Conservation (phyloP, 2,113 vertebrate genomes). For the Coracopsis vasa region DNA sequence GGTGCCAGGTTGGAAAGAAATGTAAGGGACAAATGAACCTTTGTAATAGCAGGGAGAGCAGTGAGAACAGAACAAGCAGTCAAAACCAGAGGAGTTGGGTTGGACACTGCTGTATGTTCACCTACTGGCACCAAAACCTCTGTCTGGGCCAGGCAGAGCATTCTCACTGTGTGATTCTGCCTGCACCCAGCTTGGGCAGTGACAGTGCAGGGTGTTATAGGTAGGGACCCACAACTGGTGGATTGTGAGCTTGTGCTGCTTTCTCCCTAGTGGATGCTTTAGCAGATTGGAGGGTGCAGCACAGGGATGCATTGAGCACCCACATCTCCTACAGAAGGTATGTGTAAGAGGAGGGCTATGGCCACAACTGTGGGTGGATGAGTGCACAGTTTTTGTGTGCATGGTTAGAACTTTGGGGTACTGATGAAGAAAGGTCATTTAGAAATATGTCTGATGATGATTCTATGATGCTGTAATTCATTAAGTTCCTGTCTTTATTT, state of each 20-base stretch:
- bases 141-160: not conserved
- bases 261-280: not conserved
- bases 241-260: not conserved
- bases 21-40: not conserved
- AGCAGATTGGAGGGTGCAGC: not conserved
- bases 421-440: not conserved
- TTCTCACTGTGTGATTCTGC: not conserved
- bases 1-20: not conserved
- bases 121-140: not conserved
- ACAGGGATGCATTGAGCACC: not conserved
- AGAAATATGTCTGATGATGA: not conserved
- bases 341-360: not conserved
- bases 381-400: not conserved
- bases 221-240: not conserved
- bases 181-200: accelerated
- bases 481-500: not conserved
- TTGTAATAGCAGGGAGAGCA: not conserved
- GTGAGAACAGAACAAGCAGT: not conserved
- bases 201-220: too few species aligned
- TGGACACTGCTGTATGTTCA: not conserved
- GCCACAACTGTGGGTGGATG: accelerated
- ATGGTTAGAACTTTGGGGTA: not conserved
- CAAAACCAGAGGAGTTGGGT: not conserved
- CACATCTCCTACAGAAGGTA: not conserved
- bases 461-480: not conserved